Evolutionary conservation across 1,140 invertebrate species (phyloP), one percentile per base, ranked within the genome.

Genomic region (Cyrtorhinus lividipennis): DNA sequence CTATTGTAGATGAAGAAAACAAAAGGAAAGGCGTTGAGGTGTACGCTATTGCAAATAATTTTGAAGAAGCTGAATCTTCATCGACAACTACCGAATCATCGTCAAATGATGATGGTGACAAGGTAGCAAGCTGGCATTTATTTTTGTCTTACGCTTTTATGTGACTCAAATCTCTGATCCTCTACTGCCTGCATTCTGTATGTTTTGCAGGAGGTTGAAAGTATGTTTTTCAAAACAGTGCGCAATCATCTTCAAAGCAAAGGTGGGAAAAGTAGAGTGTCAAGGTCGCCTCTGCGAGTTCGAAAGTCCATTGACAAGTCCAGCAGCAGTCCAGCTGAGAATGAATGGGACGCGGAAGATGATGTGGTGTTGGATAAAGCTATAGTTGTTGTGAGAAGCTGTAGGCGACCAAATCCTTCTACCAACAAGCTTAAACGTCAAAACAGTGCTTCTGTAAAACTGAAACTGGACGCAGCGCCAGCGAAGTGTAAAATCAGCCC

Each of bases 31-130:
- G 5, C 30, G 5, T 15, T 44, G 62, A 58, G 13, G 22, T n/a
- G 10, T 12, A 18, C 26, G 13, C 30, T 1, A 23, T 18, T 10
- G 24, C 24, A n/a, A 59, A 25, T 27, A 60, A 24, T 38, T 38
- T 56, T 56, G 64, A 67, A 44, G 81, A 83, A 69, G 83, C 85
- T 68, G 84, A 86, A 67, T 82, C 81, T 1, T 86, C 83, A 12
- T 86, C 85, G 0, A 85, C 84, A 0, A 86, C 84, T 3, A 86
- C 84, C 12, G 84, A 87, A 68, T 83, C 82, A 66, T 83, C 81
- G 2, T 73, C 76, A 64, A 76, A 81, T 20, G 82, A 85, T 63
- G 77, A 78, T 63, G 64, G 66, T 13, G 66, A 67, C 26, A 67
- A 65, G 64, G 66, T 67, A 30, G 46, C n/a, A n/a, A n/a, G n/a